These are phyloP conservation scores for Cabera pusaria DNA, from an alignment of 2,888 invertebrate genomes.

Conservation along the genomic window DNA sequence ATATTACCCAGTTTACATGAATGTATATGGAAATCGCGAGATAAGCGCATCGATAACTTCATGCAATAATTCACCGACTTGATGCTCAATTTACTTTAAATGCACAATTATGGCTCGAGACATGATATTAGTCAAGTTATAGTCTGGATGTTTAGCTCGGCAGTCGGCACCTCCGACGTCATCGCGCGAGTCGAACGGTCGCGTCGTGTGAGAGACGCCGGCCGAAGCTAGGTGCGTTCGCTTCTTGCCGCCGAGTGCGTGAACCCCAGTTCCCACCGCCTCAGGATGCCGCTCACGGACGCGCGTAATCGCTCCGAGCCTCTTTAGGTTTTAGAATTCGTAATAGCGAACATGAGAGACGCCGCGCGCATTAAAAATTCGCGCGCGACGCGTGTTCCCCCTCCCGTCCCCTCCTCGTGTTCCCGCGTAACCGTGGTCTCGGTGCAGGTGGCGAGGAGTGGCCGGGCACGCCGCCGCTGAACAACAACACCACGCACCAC, in stretches of 20 bases:
- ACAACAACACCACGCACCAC: constrained; percentile 82
- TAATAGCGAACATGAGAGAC: constrained; percentile 54
- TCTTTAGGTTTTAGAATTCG: constrained; percentile 45
- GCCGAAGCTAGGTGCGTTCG: constrained; percentile 74
- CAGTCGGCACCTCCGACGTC: no score
- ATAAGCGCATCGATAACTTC: constrained; percentile 32
- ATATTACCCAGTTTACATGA: constrained; percentile 30
- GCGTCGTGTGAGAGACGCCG: constrained; percentile 13
- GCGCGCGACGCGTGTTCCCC: constrained; percentile 59
- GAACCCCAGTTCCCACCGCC: constrained; percentile 51
- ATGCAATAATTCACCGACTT: constrained; percentile 16
- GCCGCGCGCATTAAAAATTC: constrained; percentile 56
- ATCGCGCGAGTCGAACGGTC: no score
- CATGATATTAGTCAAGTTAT: constrained; percentile 22
- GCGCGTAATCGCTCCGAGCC: constrained; percentile 65
- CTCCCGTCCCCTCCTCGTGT: constrained; percentile 86
- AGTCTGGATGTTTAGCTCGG: no score
- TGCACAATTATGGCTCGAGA: constrained; percentile 4
- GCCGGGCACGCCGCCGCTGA: constrained; percentile 77
- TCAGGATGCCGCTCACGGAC: constrained; percentile 66
- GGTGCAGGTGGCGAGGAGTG: constrained; percentile 80
- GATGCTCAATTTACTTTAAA: constrained; percentile 11
- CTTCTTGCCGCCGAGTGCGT: constrained; percentile 52
- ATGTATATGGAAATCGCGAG: constrained; percentile 32
- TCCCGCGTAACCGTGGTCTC: constrained; percentile 85